Evolutionary conservation across 2,888 invertebrate species (phyloP).

Genomic region (Exephanes ischioxanthus): DNA sequence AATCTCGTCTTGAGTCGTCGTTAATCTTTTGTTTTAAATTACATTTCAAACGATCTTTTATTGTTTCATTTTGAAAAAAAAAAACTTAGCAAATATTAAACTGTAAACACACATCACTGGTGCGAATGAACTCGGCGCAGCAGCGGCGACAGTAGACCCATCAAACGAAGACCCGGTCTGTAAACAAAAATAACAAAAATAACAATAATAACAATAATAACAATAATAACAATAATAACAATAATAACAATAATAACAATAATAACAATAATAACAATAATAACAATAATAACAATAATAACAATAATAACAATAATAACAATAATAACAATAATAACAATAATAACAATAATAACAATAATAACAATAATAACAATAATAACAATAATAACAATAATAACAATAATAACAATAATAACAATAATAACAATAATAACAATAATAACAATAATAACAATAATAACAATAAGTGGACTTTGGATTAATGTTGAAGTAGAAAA

Average conservation of each 20-base stretch:
- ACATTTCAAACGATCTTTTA: neutral
- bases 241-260: too few relatives aligned
- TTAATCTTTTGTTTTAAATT: neutral
- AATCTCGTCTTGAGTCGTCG: conserved; percentile 74
- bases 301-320: neutral
- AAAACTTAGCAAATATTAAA: neutral
- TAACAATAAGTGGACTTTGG: conserved; percentile 6
- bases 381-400: too few relatives aligned
- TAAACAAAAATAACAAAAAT: neutral
- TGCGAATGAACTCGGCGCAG: conserved; percentile 76
- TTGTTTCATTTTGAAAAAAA: neutral
- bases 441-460: too few relatives aligned
- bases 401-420: neutral
- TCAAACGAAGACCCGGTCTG: conserved; percentile 86
- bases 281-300: neutral
- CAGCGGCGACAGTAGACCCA: conserved; percentile 86
- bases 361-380: too few relatives aligned
- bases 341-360: neutral
- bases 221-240: neutral
- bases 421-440: neutral
- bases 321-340: neutral
- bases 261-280: too few relatives aligned
- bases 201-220: neutral
- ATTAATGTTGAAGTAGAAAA: conserved; percentile 6
- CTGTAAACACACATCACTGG: conserved; percentile 2